Conservation (phyloP, 2,888 invertebrate species). For the Cephonodes hylas region DNA sequence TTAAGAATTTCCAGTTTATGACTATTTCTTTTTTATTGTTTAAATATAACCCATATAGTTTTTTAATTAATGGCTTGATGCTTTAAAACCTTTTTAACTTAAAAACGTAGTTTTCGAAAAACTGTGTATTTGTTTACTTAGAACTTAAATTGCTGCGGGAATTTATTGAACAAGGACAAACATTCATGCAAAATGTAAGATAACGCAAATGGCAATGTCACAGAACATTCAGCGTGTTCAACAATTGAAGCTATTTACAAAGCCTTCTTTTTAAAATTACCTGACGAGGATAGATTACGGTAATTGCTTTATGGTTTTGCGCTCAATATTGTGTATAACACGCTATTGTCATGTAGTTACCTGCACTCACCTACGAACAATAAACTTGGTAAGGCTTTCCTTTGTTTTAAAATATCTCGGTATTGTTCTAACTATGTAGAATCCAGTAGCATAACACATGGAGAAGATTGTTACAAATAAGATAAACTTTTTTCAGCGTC, state of each 20-base stretch:
- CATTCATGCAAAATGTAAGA: not conserved
- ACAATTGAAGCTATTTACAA: not conserved
- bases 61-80: too few species aligned
- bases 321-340: not conserved
- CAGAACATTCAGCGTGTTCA: not conserved
- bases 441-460: too few species aligned
- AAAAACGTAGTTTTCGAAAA: not conserved
- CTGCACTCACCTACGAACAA: not conserved
- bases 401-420: not conserved
- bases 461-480: too few species aligned
- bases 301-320: not conserved
- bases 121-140: not conserved
- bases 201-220: not conserved
- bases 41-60: too few species aligned
- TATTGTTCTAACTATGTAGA: not conserved
- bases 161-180: not conserved
- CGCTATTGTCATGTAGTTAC: not conserved
- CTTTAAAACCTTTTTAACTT: not conserved
- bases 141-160: not conserved
- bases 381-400: not conserved
- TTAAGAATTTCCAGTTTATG: not conserved
- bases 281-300: not conserved
- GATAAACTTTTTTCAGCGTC: too few species aligned
- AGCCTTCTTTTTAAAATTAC: constrained; percentile 1
- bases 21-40: not conserved